A percentile compares a stretch with the other conserved stretches of the same genome.
Conservation (phyloP, 2,113 vertebrate species). For the Zosterops japonicus region DNA sequence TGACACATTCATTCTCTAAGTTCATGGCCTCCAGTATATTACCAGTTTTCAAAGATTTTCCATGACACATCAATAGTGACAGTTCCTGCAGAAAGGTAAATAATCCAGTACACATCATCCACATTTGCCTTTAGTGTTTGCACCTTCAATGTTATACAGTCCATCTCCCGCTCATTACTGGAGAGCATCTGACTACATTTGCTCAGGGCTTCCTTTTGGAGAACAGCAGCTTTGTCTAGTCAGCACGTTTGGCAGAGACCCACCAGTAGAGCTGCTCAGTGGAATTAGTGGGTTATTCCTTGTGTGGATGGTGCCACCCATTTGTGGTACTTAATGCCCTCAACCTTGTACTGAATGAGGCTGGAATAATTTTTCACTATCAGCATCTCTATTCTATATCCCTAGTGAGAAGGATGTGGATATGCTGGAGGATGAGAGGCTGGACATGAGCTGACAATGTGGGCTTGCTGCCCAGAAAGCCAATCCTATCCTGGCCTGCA, state of each 20-base stretch:
- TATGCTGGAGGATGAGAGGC: background rate
- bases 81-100: background rate
- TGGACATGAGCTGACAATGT: background rate
- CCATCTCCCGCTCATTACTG: background rate
- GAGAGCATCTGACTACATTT: background rate
- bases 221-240: background rate
- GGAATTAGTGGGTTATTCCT: background rate
- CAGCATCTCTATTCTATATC: background rate
- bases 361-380: background rate
- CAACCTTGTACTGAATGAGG: background rate
- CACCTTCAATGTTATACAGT: background rate
- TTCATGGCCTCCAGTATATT: background rate
- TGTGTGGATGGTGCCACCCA: rapidly evolving
- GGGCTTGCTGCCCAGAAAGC: background rate
- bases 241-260: background rate
- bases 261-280: background rate
- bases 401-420: background rate
- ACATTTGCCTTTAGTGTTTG: background rate
- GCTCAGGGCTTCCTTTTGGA: background rate
- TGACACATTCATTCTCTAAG: background rate
- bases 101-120: background rate
- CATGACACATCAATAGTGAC: background rate
- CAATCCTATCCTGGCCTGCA: background rate
- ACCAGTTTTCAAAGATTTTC: background rate
- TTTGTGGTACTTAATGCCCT: background rate